Conservation (phyloP, 2,888 invertebrate species). For the Serripes groenlandicus region DNA sequence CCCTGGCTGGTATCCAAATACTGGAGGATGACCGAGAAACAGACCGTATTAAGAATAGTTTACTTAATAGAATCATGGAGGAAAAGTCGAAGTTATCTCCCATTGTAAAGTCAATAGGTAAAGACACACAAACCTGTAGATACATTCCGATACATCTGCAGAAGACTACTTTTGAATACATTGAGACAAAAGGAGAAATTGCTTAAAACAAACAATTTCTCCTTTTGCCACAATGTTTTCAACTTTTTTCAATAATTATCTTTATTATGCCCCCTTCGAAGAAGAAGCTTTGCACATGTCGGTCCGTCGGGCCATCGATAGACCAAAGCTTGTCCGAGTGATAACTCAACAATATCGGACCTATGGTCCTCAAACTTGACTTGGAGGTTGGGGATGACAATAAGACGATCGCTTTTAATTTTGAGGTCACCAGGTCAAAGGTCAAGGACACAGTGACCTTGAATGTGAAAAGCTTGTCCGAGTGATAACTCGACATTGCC, state of each 20-base stretch:
- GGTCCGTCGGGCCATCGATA: no score
- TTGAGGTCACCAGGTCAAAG: no score
- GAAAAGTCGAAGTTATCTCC: constrained; percentile 86
- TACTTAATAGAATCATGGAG: constrained; percentile 87
- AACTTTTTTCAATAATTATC: neutral
- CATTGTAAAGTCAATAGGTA: constrained; percentile 69
- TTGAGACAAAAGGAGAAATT: neutral
- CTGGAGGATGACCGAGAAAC: constrained; percentile 57
- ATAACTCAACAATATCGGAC: no score
- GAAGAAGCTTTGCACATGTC: no score
- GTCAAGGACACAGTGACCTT: no score
- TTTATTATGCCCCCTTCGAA: no score
- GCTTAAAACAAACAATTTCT: neutral
- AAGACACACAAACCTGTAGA: neutral
- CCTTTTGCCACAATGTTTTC: neutral
- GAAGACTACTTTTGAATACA: neutral
- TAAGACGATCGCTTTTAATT: no score
- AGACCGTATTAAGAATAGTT: constrained; percentile 55
- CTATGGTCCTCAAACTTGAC: no score
- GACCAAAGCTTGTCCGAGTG: no score
- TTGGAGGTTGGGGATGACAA: no score
- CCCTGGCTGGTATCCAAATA: constrained; percentile 88
- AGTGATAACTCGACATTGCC: no score
- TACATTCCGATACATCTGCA: neutral
- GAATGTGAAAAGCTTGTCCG: no score